Evolutionary conservation across 2,113 vertebrate species (phyloP).

Genomic region (Erythrocercus mccallii): DNA sequence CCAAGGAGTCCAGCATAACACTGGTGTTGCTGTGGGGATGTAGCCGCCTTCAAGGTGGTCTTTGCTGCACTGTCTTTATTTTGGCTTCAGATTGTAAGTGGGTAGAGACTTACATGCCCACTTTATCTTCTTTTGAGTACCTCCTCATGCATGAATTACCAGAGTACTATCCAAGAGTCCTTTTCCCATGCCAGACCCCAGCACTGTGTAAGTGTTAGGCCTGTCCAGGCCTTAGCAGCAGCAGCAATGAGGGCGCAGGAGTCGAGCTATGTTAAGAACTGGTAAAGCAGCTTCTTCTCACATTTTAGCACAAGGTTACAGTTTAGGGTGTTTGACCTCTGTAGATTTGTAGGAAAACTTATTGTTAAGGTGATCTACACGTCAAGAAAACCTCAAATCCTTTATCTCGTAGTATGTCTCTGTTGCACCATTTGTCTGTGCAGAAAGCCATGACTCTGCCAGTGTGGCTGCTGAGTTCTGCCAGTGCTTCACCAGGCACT

Average conservation of each 20-base stretch:
- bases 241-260: accelerated
- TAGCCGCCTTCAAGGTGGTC: not conserved
- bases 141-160: not conserved
- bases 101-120: not conserved
- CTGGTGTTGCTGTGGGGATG: not conserved
- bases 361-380: not conserved
- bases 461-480: not conserved
- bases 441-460: accelerated
- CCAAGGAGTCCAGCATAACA: not conserved
- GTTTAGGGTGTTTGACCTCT: not conserved
- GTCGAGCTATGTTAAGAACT: not conserved
- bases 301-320: not conserved
- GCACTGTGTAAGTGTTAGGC: not conserved
- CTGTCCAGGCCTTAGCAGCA: not conserved
- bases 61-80: not conserved
- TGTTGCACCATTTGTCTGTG: not conserved
- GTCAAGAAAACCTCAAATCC: not conserved
- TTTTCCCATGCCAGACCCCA: not conserved
- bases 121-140: not conserved
- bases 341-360: not conserved
- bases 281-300: not conserved
- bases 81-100: not conserved
- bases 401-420: not conserved
- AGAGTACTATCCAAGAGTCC: not conserved
- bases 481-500: not conserved